Evolutionary conservation across 64 coral and sea anemone genomes (phyloP), one percentile per base, ranked within the genome.

Genomic region (Astreopora myriophthalma): DNA sequence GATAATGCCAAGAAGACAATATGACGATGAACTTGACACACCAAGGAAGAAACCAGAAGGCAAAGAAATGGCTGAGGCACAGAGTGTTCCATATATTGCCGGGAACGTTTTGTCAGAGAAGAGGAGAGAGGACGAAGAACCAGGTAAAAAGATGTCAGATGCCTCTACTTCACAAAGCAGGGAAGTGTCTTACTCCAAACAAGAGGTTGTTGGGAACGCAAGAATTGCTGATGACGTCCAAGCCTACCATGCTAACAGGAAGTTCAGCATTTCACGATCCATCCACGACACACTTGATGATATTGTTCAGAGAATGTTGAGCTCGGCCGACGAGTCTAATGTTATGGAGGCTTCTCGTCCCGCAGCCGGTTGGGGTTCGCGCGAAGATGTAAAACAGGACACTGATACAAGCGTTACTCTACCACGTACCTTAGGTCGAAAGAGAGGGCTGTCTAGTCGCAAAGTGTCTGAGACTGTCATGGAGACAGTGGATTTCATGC

Each of bases 241-340:
- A 40, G 33, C 55, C 52, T 65, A 37, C 55, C 52, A 57, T 20
- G 19, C 34, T 37, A 64, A 36, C 20, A 83, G 79, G 38, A 83
- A 64, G 12, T 31, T 39, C 27, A 57, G 55, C 33, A 24, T 83
- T 31, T 83, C 79, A 65, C 30, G 79, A 24, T 83, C 79, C 22
- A 34, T 83, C 22, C 52, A 83, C 22, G 79, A 83, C 22, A 83
- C 79, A 22, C 30, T 83, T 38, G 79, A 83, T 57, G 79, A 83
- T 65, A 83, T 83, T 8, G 79, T 83, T 3, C 79, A 83, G 20
- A 63, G 12, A 39, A 83, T 83, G 79, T 57, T 83, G 13, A 33
- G 58, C 22, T 37, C 79, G 20, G 12, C 79, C 32, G 79, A 63
- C 33, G 79, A 83, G 33, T 57, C 52, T 0, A 65, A 0, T 39